Base-by-base conservation (phyloP, 2,888 invertebrate genomes). In the Nasonia oneida region DNA sequence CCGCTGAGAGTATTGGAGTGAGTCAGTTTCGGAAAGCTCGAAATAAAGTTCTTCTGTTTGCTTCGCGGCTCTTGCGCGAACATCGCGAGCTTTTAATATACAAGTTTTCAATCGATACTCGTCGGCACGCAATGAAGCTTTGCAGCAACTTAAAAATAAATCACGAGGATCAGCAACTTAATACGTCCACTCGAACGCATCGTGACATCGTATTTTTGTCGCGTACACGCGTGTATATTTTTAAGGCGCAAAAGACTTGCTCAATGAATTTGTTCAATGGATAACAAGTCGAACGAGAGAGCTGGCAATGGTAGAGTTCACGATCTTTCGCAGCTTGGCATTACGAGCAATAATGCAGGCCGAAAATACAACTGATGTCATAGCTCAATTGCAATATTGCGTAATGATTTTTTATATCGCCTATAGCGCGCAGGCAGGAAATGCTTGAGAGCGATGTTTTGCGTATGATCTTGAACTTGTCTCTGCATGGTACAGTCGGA, bases 321-420 rank as follows among this genome's bases (percentile, higher is more conserved):
- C 71, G 71, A 71, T 71, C 39, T 71, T 39, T 42, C n/a, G 39
- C 12, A 37, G 39, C 64, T 15, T 29, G 15, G 6, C n/a, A 47
- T 47, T 78, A 42, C 78, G 47, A 47, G 42, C 23, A 78, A 78
- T 42, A n/a, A n/a, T 50, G 74, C 23, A 29, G 3, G 42, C 33
- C 47, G 57, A 74, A 81, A 74, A 81, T 74, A 81, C 64, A 42
- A 74, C 61, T 81, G 74, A 81, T 47, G 81, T 81, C 81, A 74
- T 74, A 70, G 39, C 2, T 71, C 12, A 29, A 71, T 71, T 57
- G 61, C 47, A 61, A 74, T 47, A 12, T 74, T 73, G 74, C 81
- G 61, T 47, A 81, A 81, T 81, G 42, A 42, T 47, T 64, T 74
- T 81, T 81, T 61, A 12, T 37, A 37, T 71, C 33, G 18, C 18